Evolutionary conservation across 2,113 vertebrate genomes (phyloP).

Genomic region (Ramphastos sulfuratus): DNA sequence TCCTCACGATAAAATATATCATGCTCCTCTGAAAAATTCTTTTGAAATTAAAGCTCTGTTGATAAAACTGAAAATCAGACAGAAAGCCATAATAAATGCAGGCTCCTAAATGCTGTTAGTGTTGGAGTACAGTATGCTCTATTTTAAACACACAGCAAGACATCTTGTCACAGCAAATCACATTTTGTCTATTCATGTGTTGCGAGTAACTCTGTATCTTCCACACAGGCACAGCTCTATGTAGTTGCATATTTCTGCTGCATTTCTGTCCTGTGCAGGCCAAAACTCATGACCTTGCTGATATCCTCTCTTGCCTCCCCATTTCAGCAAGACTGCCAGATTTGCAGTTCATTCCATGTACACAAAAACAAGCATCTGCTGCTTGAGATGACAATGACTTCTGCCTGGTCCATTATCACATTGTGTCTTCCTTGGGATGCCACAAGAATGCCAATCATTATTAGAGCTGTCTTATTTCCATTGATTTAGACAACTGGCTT

Average conservation of each 20-base stretch:
- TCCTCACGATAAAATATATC: neutral
- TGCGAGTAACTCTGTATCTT: neutral
- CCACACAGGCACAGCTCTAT: rapidly evolving
- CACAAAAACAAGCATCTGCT: neutral
- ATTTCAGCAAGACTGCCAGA: neutral
- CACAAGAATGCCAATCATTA: neutral
- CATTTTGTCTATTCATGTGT: neutral
- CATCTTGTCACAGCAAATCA: neutral
- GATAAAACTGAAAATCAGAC: neutral
- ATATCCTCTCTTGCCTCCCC: neutral
- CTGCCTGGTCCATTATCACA: neutral
- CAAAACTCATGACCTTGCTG: neutral
- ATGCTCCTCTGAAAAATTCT: neutral
- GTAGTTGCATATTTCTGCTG: neutral
- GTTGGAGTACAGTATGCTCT: neutral
- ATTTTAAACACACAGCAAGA: neutral
- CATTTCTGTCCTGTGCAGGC: neutral
- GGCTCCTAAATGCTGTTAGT: neutral
- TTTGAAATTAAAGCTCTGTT: neutral
- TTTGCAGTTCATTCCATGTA: neutral
- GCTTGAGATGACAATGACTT: neutral
- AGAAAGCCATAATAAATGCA: neutral
- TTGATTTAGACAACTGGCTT: neutral
- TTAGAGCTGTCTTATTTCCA: neutral
- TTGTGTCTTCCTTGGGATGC: neutral